Percentiles rank a stretch among this genome's conserved stretches.
Conservation (phyloP, 2,797 vertebrate genomes). For the Microctenopoma stevenorrisi region DNA sequence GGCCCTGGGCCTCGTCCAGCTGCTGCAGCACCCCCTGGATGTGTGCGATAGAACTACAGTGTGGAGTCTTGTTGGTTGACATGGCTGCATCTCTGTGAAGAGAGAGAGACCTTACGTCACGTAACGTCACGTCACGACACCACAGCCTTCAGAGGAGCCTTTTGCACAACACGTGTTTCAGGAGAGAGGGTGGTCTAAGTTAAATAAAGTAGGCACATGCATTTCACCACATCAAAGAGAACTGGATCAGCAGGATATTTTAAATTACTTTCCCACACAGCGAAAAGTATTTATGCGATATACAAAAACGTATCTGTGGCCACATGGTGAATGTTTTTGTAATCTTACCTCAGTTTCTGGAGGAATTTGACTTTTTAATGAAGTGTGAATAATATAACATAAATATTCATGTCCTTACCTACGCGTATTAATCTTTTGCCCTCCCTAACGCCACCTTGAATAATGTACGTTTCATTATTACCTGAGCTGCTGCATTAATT, state of each 20-base stretch:
- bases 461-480: constrained; percentile 56
- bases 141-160: too few relatives aligned
- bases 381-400: constrained; percentile 60
- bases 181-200: too few relatives aligned
- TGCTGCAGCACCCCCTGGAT: constrained; percentile 99
- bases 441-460: neutral
- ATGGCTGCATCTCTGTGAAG: constrained; percentile 92
- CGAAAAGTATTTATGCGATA: too few relatives aligned
- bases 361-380: constrained; percentile 21
- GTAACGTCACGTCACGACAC: neutral
- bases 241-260: too few relatives aligned
- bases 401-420: constrained; percentile 23
- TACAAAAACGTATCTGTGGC: too few relatives aligned
- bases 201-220: too few relatives aligned
- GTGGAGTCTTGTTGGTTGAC: constrained; percentile 97
- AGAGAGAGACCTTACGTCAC: neutral
- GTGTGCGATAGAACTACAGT: constrained; percentile 98
- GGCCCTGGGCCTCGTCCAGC: constrained; percentile 98
- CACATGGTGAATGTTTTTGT: neutral
- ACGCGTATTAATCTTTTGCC: neutral
- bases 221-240: too few relatives aligned
- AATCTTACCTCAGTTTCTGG: neutral
- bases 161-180: too few relatives aligned
- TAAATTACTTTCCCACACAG: too few relatives aligned
- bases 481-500: constrained; percentile 98